phyloP scores from a whole-genome alignment of 2,888 invertebrate genomes.

The Eristalis pertinax region DNA sequence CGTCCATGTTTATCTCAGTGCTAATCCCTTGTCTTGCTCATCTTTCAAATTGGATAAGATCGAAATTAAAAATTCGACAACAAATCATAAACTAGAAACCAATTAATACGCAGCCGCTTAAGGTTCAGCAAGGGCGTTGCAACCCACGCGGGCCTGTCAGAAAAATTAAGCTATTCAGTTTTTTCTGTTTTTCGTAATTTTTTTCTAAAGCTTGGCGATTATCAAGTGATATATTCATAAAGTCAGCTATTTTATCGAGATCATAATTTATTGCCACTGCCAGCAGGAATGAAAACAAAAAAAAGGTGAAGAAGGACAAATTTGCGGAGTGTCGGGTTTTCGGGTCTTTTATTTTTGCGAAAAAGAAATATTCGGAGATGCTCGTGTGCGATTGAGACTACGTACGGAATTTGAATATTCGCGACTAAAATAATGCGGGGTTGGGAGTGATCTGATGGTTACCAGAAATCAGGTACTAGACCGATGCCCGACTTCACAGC shows the following conservation, averaged over 20 bases:
- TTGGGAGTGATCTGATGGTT: background rate
- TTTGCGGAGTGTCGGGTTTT: background rate
- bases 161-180: background rate
- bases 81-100: background rate
- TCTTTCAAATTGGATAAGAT: background rate
- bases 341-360: background rate
- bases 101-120: background rate
- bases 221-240: background rate
- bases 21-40: background rate
- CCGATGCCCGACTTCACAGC: too few relatives aligned
- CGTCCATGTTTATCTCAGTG: background rate
- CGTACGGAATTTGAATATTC: background rate
- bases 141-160: constrained; percentile 6
- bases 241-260: constrained; percentile 6
- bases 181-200: background rate
- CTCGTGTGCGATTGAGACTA: background rate
- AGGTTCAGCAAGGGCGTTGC: background rate
- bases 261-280: constrained; percentile 6
- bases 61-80: background rate
- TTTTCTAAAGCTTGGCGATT: background rate
- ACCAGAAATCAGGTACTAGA: too few relatives aligned
- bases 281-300: background rate
- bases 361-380: background rate
- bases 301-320: background rate
- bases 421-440: background rate